These are phyloP conservation scores for Adelphocoris suturalis DNA, from an alignment of 2,888 invertebrate genomes.

Conservation along the genomic window DNA sequence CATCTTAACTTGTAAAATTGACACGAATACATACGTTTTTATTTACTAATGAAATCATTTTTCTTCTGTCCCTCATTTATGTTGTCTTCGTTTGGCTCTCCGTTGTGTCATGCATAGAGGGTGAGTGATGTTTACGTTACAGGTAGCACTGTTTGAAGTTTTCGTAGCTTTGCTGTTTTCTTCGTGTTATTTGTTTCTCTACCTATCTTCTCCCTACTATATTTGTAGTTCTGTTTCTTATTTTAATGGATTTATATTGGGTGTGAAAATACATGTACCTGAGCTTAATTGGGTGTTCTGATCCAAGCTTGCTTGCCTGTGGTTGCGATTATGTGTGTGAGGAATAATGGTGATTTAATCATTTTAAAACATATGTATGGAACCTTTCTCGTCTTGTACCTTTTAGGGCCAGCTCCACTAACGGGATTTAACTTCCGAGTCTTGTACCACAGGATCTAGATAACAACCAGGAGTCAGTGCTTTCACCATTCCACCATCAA, in stretches of 20 bases:
- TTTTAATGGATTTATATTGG: neutral
- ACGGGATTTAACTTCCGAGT: no score
- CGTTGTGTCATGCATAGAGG: constrained; percentile 73
- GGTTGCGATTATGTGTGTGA: neutral
- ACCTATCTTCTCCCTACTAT: neutral
- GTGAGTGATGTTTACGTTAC: constrained; percentile 71
- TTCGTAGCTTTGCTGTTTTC: constrained; percentile 59
- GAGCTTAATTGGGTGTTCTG: neutral
- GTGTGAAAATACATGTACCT: neutral
- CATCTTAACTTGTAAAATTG: neutral
- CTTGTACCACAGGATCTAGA: no score
- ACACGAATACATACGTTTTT: constrained; percentile 15
- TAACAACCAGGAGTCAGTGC: no score
- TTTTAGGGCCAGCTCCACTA: no score
- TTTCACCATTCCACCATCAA: no score
- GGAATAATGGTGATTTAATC: neutral
- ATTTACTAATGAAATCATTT: constrained; percentile 68
- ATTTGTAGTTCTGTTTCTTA: neutral
- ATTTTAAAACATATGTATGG: neutral
- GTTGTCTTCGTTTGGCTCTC: constrained; percentile 70
- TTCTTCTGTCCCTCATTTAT: constrained; percentile 72
- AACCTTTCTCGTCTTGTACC: no score
- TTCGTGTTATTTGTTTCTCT: constrained; percentile 16
- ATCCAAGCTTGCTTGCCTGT: neutral
- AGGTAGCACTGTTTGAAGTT: constrained; percentile 60